Evolutionary conservation across 2,113 vertebrate genomes (phyloP).

Genomic region (Gymnocephalus cernua): DNA sequence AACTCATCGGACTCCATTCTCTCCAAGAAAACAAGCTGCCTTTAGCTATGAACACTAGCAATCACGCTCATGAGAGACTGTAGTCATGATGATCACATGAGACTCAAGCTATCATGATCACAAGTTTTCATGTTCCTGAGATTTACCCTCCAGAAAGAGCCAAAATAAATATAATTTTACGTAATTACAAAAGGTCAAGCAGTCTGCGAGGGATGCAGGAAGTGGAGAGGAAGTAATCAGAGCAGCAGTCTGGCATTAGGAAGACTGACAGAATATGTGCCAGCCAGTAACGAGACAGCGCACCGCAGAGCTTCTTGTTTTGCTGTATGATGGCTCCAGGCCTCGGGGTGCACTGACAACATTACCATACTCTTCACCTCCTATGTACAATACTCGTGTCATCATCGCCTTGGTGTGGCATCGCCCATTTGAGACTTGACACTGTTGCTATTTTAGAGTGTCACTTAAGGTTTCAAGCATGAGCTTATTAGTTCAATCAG

Average conservation of each 20-base stretch:
- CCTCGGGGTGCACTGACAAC: conserved; percentile 78
- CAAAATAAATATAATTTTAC: conserved; percentile 64
- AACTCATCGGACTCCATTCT: conserved; percentile 40
- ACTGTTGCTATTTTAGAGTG: conserved; percentile 72
- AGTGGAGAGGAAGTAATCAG: conserved; percentile 82
- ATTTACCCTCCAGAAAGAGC: conserved; percentile 71
- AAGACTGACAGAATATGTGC: conserved; percentile 81
- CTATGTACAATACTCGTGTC: conserved; percentile 72
- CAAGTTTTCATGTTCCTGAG: conserved; percentile 58
- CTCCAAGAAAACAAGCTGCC: conserved; percentile 65
- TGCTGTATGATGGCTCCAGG: conserved; percentile 65
- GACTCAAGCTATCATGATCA: conserved; percentile 63
- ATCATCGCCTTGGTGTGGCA: conserved; percentile 65
- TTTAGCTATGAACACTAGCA: conserved; percentile 56
- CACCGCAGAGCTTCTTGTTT: conserved; percentile 60
- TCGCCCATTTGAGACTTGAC: conserved; percentile 67
- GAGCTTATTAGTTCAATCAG: conserved; percentile 81
- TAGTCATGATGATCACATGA: conserved; percentile 54
- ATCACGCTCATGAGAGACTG: conserved; percentile 25
- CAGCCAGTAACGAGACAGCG: conserved; percentile 81
- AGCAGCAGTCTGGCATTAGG: conserved; percentile 72
- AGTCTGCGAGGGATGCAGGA: conserved; percentile 70
- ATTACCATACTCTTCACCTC: conserved; percentile 79
- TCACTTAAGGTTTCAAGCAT: conserved; percentile 77
- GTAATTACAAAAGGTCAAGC: conserved; percentile 77